These are phyloP conservation scores for Synanthedon myopaeformis DNA, from an alignment of 2,888 invertebrate genomes.

Conservation along the genomic window DNA sequence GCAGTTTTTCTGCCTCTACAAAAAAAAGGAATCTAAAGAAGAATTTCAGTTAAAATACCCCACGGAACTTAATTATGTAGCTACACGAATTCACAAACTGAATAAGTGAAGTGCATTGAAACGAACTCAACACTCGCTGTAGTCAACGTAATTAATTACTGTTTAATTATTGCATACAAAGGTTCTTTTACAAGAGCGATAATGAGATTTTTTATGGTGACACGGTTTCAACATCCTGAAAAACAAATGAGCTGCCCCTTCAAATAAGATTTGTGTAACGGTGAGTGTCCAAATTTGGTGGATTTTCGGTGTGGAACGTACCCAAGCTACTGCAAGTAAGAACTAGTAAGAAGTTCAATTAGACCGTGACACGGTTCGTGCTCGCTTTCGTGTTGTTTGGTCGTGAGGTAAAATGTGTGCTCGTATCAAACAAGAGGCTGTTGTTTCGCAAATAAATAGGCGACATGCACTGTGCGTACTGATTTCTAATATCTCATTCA, in stretches of 20 bases:
- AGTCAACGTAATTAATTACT: no score
- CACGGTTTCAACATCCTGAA: not conserved
- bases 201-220: not conserved
- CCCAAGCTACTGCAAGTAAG: constrained; percentile 17
- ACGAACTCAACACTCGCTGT: no score
- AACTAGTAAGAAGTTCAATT: constrained; percentile 40
- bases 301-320: constrained; percentile 42
- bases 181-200: no score
- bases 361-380: constrained; percentile 58
- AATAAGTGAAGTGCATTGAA: no score
- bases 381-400: constrained; percentile 45
- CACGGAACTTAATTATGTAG: no score
- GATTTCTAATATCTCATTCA: no score
- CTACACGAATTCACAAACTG: no score
- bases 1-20: no score
- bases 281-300: constrained; percentile 30
- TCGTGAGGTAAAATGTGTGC: constrained; percentile 13
- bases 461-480: not conserved
- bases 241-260: not conserved
- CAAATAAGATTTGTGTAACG: constrained; percentile 10
- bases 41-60: no score
- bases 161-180: no score
- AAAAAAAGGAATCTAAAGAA: no score
- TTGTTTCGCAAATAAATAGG: not conserved
- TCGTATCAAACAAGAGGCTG: not conserved